These are phyloP conservation scores for Aplodontia rufa DNA, from an alignment of 2,113 vertebrate species.

Conservation along the genomic window DNA sequence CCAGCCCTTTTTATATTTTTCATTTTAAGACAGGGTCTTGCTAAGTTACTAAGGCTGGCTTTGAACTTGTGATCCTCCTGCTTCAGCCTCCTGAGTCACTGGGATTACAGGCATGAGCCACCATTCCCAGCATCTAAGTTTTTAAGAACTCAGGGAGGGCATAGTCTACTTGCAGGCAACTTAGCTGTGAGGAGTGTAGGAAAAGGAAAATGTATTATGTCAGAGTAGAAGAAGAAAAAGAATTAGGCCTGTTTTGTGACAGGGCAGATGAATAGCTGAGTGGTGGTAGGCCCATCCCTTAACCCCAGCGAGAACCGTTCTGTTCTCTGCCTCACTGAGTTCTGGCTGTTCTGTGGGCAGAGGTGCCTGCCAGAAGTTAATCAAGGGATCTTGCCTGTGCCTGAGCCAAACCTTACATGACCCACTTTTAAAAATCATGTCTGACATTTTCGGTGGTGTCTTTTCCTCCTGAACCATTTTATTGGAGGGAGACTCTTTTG, in stretches of 20 bases:
- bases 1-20: no score
- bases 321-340: not conserved
- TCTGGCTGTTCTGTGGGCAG: not conserved
- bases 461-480: not conserved
- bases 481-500: conserved; percentile 9
- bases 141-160: not conserved
- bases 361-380: not conserved
- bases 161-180: not conserved
- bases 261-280: not conserved
- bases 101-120: no score
- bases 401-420: conserved; percentile 13
- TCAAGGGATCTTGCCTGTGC: not conserved
- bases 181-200: not conserved
- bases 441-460: conserved; percentile 27
- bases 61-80: no score
- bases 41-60: no score
- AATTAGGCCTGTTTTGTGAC: not conserved
- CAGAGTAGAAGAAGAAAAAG: not conserved
- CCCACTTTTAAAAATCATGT: not conserved
- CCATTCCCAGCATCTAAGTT: no score
- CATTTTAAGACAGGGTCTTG: no score
- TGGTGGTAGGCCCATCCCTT: not conserved
- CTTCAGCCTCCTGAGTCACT: no score
- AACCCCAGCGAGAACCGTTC: not conserved
- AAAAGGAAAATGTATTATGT: not conserved